Conservation (phyloP, 2,888 invertebrate species). For the Meghimatium bilineatum region DNA sequence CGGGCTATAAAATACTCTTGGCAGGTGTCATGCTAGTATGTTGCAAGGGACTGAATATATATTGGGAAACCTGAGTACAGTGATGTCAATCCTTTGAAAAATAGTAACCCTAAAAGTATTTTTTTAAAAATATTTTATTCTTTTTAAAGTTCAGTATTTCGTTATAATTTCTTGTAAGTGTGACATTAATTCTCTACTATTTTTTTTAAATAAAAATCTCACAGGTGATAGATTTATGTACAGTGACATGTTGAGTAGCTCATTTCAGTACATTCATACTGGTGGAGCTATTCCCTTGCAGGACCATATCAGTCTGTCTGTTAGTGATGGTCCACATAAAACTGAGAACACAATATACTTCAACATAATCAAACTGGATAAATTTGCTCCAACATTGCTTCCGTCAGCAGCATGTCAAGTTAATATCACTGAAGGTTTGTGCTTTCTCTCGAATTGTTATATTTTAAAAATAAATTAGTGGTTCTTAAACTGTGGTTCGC, state of each 20-base stretch:
- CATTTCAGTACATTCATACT: slow-evolving; percentile 68
- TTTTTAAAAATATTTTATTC: too few species aligned
- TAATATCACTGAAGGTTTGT: slow-evolving; percentile 67
- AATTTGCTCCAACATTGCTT: slow-evolving; percentile 63
- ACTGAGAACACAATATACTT: slow-evolving; percentile 59
- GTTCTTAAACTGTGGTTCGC: too few species aligned
- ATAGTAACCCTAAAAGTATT: slow-evolving; percentile 44
- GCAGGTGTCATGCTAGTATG: too few species aligned
- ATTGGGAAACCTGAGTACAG: too few species aligned
- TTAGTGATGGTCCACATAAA: slow-evolving; percentile 66
- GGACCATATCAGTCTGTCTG: slow-evolving; percentile 63
- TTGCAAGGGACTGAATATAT: too few species aligned
- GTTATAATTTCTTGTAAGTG: background rate
- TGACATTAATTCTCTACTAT: background rate
- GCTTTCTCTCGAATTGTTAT: slow-evolving; percentile 49
- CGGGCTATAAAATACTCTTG: too few species aligned
- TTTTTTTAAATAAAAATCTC: background rate
- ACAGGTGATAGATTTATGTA: slow-evolving; percentile 68
- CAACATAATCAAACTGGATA: slow-evolving; percentile 62
- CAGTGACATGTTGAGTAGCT: slow-evolving; percentile 58
- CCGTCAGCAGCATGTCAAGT: slow-evolving; percentile 63
- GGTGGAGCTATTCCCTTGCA: slow-evolving; percentile 51
- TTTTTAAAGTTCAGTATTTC: background rate
- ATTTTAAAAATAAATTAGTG: too few species aligned
- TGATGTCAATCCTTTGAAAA: too few species aligned